These are phyloP conservation scores for Platyscapa corneri DNA, from an alignment of 1,140 invertebrate species.

Conservation along the genomic window DNA sequence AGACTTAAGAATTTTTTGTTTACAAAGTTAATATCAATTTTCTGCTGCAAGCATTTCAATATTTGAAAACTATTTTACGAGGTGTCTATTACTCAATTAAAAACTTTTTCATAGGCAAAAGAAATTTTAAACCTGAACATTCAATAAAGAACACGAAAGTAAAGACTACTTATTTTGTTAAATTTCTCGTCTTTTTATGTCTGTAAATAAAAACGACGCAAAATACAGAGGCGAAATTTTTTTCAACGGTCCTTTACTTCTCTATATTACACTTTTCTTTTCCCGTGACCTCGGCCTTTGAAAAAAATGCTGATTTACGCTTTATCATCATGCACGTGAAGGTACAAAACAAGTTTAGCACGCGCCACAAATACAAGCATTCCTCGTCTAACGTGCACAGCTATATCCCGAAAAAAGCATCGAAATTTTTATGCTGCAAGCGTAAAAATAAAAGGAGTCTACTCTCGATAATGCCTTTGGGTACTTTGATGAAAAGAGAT, in stretches of 20 bases:
- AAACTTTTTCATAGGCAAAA: background rate
- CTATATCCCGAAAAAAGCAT: background rate
- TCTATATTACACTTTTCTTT: background rate
- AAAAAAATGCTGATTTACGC: background rate
- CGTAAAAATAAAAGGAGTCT: slow-evolving; percentile 9
- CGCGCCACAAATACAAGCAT: background rate
- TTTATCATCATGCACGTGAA: background rate
- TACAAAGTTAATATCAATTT: background rate
- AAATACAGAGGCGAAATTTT: background rate
- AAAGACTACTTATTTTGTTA: background rate
- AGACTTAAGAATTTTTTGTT: background rate
- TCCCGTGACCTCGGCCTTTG: background rate
- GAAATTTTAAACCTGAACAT: background rate
- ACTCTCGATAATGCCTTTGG: background rate
- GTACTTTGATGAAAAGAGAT: slow-evolving; percentile 5
- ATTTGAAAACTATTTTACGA: too few species aligned
- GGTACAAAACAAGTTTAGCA: background rate
- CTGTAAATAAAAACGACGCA: background rate
- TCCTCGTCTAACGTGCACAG: background rate
- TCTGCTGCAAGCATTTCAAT: too few species aligned
- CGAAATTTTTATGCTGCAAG: background rate
- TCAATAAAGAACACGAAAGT: background rate
- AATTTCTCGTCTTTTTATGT: background rate
- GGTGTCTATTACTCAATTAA: too few species aligned
- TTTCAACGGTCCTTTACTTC: background rate